phyloP scores from a whole-genome alignment of 2,888 invertebrate genomes.

The Cheilosia vulpina region DNA sequence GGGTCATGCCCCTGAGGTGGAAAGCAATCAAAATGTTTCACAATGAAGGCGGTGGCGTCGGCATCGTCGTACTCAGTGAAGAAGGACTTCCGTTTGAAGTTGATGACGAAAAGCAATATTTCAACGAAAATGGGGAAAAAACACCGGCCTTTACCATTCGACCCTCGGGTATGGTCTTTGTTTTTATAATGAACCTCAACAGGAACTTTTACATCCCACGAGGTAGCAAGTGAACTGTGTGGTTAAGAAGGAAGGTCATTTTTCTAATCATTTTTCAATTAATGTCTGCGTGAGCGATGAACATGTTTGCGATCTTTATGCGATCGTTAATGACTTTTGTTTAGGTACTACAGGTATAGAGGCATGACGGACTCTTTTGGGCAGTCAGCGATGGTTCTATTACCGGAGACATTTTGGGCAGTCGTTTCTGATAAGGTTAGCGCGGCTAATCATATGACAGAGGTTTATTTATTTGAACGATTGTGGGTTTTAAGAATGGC shows the following conservation, averaged over 20 bases:
- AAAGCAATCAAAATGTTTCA: constrained; percentile 52
- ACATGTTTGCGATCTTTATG: background rate
- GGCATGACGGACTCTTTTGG: too few species aligned
- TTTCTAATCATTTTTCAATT: constrained; percentile 30
- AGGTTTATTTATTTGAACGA: too few species aligned
- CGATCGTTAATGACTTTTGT: too few species aligned
- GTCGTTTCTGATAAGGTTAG: too few species aligned
- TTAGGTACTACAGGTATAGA: too few species aligned
- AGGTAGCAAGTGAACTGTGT: background rate
- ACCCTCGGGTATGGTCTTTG: background rate
- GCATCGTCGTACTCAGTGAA: background rate
- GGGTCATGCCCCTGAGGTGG: constrained; percentile 41
- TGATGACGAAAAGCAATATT: constrained; percentile 23
- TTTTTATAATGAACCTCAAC: constrained; percentile 29
- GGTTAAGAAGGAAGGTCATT: background rate
- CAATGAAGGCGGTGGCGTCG: constrained; percentile 22
- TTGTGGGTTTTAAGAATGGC: too few species aligned
- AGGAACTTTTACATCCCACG: constrained; percentile 3
- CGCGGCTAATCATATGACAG: too few species aligned
- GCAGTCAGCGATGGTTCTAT: too few species aligned
- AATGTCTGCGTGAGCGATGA: background rate
- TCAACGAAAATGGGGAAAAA: constrained; percentile 23
- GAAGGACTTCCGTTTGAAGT: constrained; percentile 21
- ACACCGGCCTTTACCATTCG: constrained; percentile 14
- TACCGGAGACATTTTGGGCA: too few species aligned